Evolutionary conservation across 2,113 vertebrate genomes (phyloP).

Genomic region (Arvicanthis niloticus): DNA sequence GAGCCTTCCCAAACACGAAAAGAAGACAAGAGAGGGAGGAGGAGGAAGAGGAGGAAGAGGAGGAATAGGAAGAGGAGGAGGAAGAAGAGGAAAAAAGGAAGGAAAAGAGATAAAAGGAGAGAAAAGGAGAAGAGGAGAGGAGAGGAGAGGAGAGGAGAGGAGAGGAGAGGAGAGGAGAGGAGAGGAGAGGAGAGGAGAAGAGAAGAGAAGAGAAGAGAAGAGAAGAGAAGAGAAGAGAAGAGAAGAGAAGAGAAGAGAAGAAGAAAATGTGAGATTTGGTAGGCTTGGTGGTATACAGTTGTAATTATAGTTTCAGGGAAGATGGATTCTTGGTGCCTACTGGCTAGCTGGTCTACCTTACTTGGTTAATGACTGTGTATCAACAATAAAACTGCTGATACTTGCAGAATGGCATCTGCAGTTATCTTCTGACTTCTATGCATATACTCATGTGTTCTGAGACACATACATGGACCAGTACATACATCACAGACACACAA

Average conservation of each 20-base stretch:
- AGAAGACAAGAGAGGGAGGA: not conserved
- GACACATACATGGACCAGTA: too few relatives aligned
- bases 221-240: too few relatives aligned
- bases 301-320: not conserved
- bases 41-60: accelerated
- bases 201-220: not conserved
- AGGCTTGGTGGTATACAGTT: not conserved
- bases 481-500: not conserved
- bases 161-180: accelerated
- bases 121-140: not conserved
- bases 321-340: not conserved
- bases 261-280: not conserved
- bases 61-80: accelerated
- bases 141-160: accelerated
- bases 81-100: accelerated
- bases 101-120: accelerated
- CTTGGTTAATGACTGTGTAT: not conserved
- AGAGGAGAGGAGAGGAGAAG: accelerated
- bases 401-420: not conserved
- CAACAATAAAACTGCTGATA: not conserved
- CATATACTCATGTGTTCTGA: too few relatives aligned
- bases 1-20: not conserved
- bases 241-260: too few relatives aligned
- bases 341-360: not conserved
- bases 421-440: not conserved